Base-by-base conservation (phyloP, 2,888 invertebrate genomes). In the Linnaemya vulpina region DNA sequence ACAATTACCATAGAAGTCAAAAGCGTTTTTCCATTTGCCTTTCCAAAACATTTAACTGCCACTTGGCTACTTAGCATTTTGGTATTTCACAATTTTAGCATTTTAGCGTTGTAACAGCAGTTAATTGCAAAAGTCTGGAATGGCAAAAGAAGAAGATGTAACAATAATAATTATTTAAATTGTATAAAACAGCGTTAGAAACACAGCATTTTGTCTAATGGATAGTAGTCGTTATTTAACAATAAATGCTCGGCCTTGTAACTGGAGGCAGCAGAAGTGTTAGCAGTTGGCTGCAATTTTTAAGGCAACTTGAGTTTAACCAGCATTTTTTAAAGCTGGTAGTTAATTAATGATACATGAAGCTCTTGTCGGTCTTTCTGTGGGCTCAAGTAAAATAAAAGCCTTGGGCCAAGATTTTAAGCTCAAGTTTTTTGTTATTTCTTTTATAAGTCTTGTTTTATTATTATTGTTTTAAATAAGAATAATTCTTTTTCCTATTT, bases 1-100 rank as follows among this genome's bases (percentile, higher is more conserved):
- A 78, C 70, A 85, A 82, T 82, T 85, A 75, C 40, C 81, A 81
- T 77, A 74, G n/a, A 79, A 74, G 81, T 80, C 74, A 81, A 75
- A 35, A 43, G 63, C 75, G 68, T 63, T 65, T 49, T n/a, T 70
- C 5, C 30, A 20, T 35, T 35, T 49, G 38, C 9, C 5, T n/a
- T 53, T 25, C 8, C 20, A 58, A 46, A 35, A 53, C 35, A 81
- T 63, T 82, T 49, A 71, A 55, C 46, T 70, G 49, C 75, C 38
- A 40, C 20, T 76, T 62, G 68, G 63, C 68, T 58, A 38, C 9
- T 73, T 65, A 40, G 53, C 35, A 38, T 51, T 30, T 49, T 40
- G 8, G 8, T 17, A 49, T 5, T 49, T 38, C 13, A 13, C 1
- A 13, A 40, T 40, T 40, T 40, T 40, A 13, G 40, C 10, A 30